phyloP scores from a whole-genome alignment of 1,140 invertebrate genomes.

The Cryptotermes secundus region DNA sequence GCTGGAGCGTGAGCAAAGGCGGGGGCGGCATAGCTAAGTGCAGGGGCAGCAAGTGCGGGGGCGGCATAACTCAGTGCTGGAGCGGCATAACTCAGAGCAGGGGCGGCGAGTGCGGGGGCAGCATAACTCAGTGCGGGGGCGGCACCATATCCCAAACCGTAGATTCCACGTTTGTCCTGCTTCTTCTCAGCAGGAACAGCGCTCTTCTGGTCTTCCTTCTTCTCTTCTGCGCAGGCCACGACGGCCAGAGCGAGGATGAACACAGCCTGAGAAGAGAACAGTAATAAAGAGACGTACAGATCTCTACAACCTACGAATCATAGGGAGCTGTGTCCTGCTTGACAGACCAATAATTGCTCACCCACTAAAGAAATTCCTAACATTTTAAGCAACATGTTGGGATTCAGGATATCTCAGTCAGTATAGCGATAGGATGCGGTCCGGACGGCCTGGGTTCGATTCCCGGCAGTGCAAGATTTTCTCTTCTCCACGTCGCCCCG shows the following conservation, averaged over 20 bases:
- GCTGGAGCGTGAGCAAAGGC: conserved; percentile 29
- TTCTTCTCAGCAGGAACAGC: conserved; percentile 30
- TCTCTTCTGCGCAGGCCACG: conserved; percentile 31
- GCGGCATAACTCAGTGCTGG: conserved; percentile 35
- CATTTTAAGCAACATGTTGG: too few species aligned
- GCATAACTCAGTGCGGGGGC: not conserved
- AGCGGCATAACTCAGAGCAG: conserved; percentile 24
- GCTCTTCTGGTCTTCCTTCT: conserved; percentile 20
- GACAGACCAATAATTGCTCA: too few species aligned
- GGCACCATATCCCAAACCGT: conserved; percentile 38
- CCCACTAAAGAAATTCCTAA: too few species aligned
- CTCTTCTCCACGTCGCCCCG: too few species aligned
- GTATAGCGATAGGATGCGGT: too few species aligned
- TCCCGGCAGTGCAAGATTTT: too few species aligned
- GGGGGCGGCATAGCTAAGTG: not conserved
- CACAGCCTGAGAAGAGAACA: conserved; percentile 21
- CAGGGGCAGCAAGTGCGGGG: conserved; percentile 34
- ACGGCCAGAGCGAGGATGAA: conserved; percentile 32
- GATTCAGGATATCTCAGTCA: too few species aligned
- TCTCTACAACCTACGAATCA: too few species aligned
- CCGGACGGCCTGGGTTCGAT: too few species aligned
- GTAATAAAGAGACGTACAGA: too few species aligned
- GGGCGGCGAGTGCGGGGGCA: conserved; percentile 27
- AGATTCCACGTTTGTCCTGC: conserved; percentile 30
- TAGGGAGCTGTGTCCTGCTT: too few species aligned